Conservation (phyloP, 2,888 invertebrate genomes). For the Baccha elongata region DNA sequence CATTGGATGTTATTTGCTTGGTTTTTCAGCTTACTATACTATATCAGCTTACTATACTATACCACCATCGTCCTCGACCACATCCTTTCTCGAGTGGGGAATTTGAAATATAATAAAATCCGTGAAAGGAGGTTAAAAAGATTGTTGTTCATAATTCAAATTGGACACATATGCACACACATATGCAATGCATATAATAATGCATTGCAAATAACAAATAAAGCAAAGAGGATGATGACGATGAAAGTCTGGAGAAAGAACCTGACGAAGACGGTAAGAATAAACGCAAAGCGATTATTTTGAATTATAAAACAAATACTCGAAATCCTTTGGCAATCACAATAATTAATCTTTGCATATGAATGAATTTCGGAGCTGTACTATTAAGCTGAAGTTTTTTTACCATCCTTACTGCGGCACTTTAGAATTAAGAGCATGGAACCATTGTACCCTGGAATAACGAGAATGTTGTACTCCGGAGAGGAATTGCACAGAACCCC, state of each 20-base stretch:
- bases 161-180: constrained; percentile 27
- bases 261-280: constrained; percentile 32
- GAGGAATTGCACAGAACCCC: no score
- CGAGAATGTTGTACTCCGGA: no score
- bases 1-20: constrained; percentile 41
- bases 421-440: no score
- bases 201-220: constrained; percentile 10
- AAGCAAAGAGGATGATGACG: constrained; percentile 48
- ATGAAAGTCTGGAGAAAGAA: neutral
- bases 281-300: constrained; percentile 63
- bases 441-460: no score
- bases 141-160: constrained; percentile 43
- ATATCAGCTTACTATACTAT: no score
- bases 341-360: constrained; percentile 68
- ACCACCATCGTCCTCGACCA: no score
- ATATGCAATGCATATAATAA: neutral
- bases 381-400: constrained; percentile 9
- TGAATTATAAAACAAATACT: constrained; percentile 68
- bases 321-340: constrained; percentile 69
- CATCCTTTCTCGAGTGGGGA: constrained; percentile 48
- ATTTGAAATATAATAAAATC: constrained; percentile 55
- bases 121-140: constrained; percentile 63
- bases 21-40: constrained; percentile 11
- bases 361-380: neutral
- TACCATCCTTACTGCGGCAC: no score